Base-by-base conservation (phyloP, 1,140 invertebrate species). In the Anthonomus grandis region DNA sequence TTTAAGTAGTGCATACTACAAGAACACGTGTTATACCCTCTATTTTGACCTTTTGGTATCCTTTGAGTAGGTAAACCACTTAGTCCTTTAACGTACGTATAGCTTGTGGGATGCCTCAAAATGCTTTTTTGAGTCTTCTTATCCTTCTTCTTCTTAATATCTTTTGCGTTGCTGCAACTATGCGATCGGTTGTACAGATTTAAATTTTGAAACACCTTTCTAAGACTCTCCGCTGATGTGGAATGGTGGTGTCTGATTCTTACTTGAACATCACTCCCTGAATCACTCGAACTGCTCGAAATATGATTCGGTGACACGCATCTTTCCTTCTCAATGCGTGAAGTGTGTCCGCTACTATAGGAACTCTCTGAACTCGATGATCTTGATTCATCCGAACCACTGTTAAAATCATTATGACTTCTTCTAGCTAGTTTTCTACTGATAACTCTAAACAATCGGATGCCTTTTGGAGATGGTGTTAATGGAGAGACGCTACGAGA, bases 11-110 rank as follows among this genome's bases (percentile, higher is more conserved):
- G 70, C 49, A 68, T 65, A 41, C 62, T 68, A 38, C 70, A 74
- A n/a, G 60, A 59, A 50, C 70, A 70, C 19, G 59, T 41, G 52
- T 65, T 67, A 22, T 58, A 67, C 5, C 51, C 64, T 47, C 71
- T 66, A 3, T 72, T 63, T 36, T 60, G 52, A 41, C 74, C 80
- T 41, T 81, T 77, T 0, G 87, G 86, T 3, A 90, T 85, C 64
- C 87, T 77, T 67, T 89, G 86, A 1, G 87, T 90, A 1, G 87
- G 87, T 13, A 90, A 72, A 1, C 89, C 89, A 2, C 87, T 90
- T 41, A 89, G 76, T 34, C 89, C 89, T 54, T 82, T 81, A 1
- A 90, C 81, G 68, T 90, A 90, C 2, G 84, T 88, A 70, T 90
- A 90, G 0, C 85, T 81, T 0, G 88, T 82, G 0, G 87, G 87